A percentile compares a stretch with the other conserved stretches of the same genome.
phyloP scores from a whole-genome alignment of 2,888 invertebrate species.

The Ichneumoninae sp. region DNA sequence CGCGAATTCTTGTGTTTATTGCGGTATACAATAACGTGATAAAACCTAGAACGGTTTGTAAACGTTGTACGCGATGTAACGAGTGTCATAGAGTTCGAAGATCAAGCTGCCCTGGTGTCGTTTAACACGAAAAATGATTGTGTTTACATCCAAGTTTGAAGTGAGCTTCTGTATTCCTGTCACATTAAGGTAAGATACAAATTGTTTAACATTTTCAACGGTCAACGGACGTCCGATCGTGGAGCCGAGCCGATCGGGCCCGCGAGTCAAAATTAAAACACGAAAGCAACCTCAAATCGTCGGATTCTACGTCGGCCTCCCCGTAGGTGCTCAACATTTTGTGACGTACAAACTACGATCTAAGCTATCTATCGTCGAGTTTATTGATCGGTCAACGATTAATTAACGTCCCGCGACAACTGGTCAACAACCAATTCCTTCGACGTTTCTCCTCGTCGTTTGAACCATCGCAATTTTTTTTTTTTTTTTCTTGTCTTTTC shows the following conservation, averaged over 20 bases:
- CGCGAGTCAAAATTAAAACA: conserved; percentile 9
- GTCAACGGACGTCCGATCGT: neutral
- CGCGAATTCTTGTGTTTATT: conserved; percentile 80
- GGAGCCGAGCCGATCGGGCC: neutral
- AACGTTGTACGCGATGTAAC: conserved; percentile 84
- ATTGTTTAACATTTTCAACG: conserved; percentile 58
- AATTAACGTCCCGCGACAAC: neutral
- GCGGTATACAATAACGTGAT: conserved; percentile 81
- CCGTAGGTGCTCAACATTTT: conserved; percentile 22
- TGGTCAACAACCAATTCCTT: neutral
- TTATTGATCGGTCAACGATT: conserved; percentile 34
- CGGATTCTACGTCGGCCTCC: conserved; percentile 3
- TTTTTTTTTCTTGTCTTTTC: conserved; percentile 26
- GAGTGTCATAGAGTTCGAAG: conserved; percentile 82
- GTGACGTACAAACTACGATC: conserved; percentile 52
- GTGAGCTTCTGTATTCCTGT: conserved; percentile 88
- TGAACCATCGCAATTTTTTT: neutral
- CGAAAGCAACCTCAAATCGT: conserved; percentile 32
- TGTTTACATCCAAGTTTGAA: conserved; percentile 92
- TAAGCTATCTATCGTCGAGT: conserved; percentile 9
- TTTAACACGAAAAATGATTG: conserved; percentile 86
- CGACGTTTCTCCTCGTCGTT: neutral
- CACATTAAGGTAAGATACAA: conserved; percentile 86
- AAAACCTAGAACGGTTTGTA: conserved; percentile 82
- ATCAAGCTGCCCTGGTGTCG: conserved; percentile 83